phyloP scores from a whole-genome alignment of 1,140 invertebrate genomes.

The Chelonus insularis region DNA sequence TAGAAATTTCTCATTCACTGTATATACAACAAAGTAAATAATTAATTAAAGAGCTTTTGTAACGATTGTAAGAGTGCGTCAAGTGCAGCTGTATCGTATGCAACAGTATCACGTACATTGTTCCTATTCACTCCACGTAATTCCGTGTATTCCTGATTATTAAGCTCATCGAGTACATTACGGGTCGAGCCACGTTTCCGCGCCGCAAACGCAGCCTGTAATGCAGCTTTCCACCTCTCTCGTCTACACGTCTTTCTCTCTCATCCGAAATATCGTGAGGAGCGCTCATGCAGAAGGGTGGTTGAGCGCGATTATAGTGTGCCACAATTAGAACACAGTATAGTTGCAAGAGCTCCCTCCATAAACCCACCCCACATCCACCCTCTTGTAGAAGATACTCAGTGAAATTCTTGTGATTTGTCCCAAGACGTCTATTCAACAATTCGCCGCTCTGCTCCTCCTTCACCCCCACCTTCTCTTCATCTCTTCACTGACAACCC shows the following conservation, averaged over 20 bases:
- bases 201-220: constrained; percentile 31
- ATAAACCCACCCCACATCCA: neutral
- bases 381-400: constrained; percentile 10
- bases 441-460: neutral
- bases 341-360: constrained; percentile 20
- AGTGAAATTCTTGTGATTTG: constrained; percentile 1
- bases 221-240: constrained; percentile 8
- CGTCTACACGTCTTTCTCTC: constrained; percentile 1
- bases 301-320: constrained; percentile 25
- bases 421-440: constrained; percentile 19
- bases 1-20: too few relatives aligned
- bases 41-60: constrained; percentile 14
- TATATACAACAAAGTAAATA: neutral
- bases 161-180: constrained; percentile 36
- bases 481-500: neutral
- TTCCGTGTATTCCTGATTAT: constrained; percentile 36
- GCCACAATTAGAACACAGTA: constrained; percentile 25
- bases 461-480: too few relatives aligned
- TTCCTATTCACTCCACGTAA: constrained; percentile 33
- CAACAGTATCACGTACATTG: constrained; percentile 32
- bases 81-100: constrained; percentile 14
- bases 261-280: constrained; percentile 32
- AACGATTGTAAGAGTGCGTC: neutral
- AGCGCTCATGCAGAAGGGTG: constrained; percentile 31
- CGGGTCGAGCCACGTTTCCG: constrained; percentile 19